Conservation (phyloP, 1,140 invertebrate genomes). For the Cyphomyrmex costatus region DNA sequence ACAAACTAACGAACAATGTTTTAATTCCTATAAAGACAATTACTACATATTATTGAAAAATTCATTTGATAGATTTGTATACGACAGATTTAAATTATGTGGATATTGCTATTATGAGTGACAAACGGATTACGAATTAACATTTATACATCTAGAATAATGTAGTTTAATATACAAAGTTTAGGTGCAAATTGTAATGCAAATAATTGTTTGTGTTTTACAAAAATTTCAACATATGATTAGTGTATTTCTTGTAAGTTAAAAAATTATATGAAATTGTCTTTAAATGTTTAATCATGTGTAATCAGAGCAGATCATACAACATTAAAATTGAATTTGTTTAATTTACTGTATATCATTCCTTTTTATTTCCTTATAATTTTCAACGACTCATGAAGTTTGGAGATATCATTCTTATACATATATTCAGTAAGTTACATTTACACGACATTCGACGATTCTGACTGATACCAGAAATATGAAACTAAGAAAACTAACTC, state of each 20-base stretch:
- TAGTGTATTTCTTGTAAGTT: no score
- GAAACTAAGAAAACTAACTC: slow-evolving; percentile 1
- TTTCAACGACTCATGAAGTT: neutral
- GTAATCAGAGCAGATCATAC: neutral
- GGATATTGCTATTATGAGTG: neutral
- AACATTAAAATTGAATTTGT: neutral
- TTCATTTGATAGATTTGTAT: neutral
- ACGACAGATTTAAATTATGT: neutral
- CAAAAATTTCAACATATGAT: no score
- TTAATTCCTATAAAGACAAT: neutral
- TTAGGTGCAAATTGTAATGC: no score
- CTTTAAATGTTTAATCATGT: neutral
- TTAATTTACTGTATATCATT: neutral
- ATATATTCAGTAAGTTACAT: neutral
- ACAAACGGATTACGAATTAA: neutral
- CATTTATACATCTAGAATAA: neutral
- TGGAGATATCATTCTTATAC: neutral
- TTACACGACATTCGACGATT: neutral
- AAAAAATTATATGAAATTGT: neutral
- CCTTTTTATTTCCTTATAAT: neutral
- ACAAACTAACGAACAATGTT: neutral
- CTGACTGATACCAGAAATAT: slow-evolving; percentile 26
- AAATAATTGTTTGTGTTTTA: no score
- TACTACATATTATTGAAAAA: neutral
- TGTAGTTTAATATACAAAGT: neutral